A percentile compares a stretch with the other conserved stretches of the same genome.
These are phyloP conservation scores for Anoplolepis gracilipes DNA, from an alignment of 1,140 invertebrate species.

Conservation along the genomic window DNA sequence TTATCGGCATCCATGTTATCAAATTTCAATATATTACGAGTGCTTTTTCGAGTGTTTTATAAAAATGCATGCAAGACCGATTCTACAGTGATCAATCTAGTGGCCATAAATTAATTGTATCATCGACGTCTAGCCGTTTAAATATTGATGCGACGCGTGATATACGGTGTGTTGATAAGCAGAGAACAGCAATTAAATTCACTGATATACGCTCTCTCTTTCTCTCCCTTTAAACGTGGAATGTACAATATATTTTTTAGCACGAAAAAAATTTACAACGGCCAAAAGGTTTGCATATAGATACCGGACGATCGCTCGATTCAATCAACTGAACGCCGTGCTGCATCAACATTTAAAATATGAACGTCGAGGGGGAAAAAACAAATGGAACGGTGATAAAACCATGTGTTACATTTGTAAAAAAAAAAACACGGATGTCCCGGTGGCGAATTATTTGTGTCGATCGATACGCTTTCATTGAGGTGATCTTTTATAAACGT, in stretches of 20 bases:
- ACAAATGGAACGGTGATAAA: constrained; percentile 25
- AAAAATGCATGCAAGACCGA: constrained; percentile 5
- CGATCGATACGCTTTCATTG: constrained; percentile 9
- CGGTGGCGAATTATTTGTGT: constrained; percentile 9
- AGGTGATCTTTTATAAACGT: constrained; percentile 15
- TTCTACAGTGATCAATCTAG: constrained; percentile 8
- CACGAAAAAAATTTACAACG: neutral
- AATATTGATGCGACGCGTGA: constrained; percentile 41
- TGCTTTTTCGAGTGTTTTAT: neutral
- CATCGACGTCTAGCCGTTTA: constrained; percentile 42
- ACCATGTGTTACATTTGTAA: constrained; percentile 30
- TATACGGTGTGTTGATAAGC: constrained; percentile 43
- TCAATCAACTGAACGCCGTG: constrained; percentile 45
- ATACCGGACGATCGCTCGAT: constrained; percentile 20
- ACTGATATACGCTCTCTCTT: constrained; percentile 10
- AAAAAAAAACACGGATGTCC: constrained; percentile 21
- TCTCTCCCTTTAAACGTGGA: neutral
- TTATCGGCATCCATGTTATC: neutral
- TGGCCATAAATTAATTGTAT: constrained; percentile 35
- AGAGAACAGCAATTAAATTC: constrained; percentile 45
- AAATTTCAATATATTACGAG: neutral
- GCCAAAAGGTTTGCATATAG: constrained; percentile 10
- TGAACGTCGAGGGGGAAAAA: constrained; percentile 25
- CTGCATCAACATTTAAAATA: constrained; percentile 56
- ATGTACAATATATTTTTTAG: constrained; percentile 28